Evolutionary conservation across 2,888 invertebrate species (phyloP).

Genomic region (Cylloceria caligata): DNA sequence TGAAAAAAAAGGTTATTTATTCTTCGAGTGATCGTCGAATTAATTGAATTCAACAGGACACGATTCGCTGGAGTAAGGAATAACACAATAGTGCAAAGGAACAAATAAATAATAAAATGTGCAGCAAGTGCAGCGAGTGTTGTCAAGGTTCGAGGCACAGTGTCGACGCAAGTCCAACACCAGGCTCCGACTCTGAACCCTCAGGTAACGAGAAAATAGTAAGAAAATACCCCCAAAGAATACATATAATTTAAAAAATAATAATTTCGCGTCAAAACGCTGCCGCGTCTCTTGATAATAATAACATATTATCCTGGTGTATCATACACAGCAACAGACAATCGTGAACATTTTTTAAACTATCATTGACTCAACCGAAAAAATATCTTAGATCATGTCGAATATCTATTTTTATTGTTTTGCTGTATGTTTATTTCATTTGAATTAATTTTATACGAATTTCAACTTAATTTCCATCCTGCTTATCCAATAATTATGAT

Average conservation of each 20-base stretch:
- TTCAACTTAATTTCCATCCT: no score
- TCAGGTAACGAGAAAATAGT: constrained; percentile 79
- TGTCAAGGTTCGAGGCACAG: constrained; percentile 83
- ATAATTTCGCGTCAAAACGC: neutral
- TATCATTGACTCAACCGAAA: neutral
- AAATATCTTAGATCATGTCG: neutral
- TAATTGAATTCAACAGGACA: constrained; percentile 8
- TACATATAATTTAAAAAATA: neutral
- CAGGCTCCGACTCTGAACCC: constrained; percentile 81
- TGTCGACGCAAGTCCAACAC: constrained; percentile 80
- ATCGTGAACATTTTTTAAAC: no score
- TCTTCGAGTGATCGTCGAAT: neutral
- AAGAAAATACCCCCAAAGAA: constrained; percentile 38
- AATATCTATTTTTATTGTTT: neutral
- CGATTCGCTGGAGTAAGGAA: constrained; percentile 27
- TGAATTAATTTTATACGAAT: no score
- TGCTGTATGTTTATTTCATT: neutral
- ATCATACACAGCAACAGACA: neutral
- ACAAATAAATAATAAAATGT: constrained; percentile 76
- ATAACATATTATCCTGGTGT: neutral
- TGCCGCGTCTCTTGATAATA: no score
- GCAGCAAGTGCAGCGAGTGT: constrained; percentile 85
- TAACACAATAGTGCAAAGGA: neutral
- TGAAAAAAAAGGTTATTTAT: neutral
- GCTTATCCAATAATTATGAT: no score